Conservation (phyloP, 1,140 invertebrate species). For the Drosophila nebulosa region DNA sequence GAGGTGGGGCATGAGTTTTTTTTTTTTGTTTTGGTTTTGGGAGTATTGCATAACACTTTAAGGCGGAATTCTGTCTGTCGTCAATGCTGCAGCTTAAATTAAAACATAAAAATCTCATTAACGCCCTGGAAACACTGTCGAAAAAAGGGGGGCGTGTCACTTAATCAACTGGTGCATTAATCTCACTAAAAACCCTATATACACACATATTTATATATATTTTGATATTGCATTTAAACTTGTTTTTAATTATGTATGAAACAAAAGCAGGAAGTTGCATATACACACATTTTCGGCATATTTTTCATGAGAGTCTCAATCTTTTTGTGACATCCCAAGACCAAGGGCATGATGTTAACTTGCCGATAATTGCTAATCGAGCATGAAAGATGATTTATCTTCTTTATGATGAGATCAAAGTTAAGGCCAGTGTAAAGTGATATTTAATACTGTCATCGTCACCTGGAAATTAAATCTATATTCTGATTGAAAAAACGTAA, state of each 20-base stretch:
- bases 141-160: conserved; percentile 6
- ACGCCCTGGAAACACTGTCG: not conserved
- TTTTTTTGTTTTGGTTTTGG: too few relatives aligned
- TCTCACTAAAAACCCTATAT: conserved; percentile 13
- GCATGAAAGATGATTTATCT: not conserved
- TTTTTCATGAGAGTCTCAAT: not conserved
- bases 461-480: too few relatives aligned
- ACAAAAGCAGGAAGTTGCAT: not conserved
- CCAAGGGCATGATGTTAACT: not conserved
- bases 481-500: too few relatives aligned
- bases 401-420: too few relatives aligned
- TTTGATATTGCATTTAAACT: not conserved
- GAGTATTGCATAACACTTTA: conserved; percentile 46
- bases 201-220: not conserved
- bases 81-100: conserved; percentile 52
- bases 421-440: too few relatives aligned
- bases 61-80: conserved; percentile 50
- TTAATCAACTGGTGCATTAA: conserved; percentile 44
- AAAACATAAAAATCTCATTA: conserved; percentile 69
- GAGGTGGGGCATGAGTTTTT: not conserved
- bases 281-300: not conserved
- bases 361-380: not conserved
- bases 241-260: not conserved
- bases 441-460: too few relatives aligned
- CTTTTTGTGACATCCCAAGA: not conserved